Percentiles rank a stretch among this genome's conserved stretches.
These are phyloP conservation scores for Caenorhabditis remanei DNA, from an alignment of 1,140 invertebrate genomes.

Conservation along the genomic window DNA sequence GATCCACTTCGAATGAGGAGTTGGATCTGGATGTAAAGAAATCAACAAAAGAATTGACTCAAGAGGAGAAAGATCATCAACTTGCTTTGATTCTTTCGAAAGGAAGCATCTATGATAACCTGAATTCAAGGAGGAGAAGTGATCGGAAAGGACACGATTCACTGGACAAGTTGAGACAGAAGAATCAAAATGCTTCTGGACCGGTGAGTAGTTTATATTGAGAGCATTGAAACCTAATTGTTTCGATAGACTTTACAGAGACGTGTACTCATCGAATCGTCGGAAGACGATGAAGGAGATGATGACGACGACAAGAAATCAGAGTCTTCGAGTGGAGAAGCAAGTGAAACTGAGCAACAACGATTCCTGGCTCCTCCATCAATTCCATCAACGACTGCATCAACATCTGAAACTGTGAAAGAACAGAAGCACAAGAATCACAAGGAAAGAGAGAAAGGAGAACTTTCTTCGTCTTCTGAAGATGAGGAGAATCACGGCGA, in stretches of 20 bases:
- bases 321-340: slow-evolving; percentile 29
- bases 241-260: not conserved
- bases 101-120: slow-evolving; percentile 20
- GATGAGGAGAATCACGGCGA: not conserved
- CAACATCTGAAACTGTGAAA: not conserved
- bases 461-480: not conserved
- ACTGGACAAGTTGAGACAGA: not conserved
- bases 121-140: slow-evolving; percentile 10
- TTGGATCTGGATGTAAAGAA: slow-evolving; percentile 3
- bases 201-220: not conserved
- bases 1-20: slow-evolving; percentile 5
- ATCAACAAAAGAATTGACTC: slow-evolving; percentile 20
- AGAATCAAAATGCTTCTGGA: not conserved
- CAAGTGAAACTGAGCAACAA: slow-evolving; percentile 4
- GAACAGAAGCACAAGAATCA: not conserved
- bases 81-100: slow-evolving; percentile 22
- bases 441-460: slow-evolving; percentile 22
- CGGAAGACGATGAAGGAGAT: slow-evolving; percentile 10
- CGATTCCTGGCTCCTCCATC: not conserved
- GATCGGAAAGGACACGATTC: not conserved
- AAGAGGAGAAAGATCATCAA: slow-evolving; percentile 52
- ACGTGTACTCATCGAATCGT: slow-evolving; percentile 30
- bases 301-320: not conserved
- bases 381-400: not conserved
- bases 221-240: not conserved